Conservation (phyloP, 2,888 invertebrate species). For the Priapulus caudatus region DNA sequence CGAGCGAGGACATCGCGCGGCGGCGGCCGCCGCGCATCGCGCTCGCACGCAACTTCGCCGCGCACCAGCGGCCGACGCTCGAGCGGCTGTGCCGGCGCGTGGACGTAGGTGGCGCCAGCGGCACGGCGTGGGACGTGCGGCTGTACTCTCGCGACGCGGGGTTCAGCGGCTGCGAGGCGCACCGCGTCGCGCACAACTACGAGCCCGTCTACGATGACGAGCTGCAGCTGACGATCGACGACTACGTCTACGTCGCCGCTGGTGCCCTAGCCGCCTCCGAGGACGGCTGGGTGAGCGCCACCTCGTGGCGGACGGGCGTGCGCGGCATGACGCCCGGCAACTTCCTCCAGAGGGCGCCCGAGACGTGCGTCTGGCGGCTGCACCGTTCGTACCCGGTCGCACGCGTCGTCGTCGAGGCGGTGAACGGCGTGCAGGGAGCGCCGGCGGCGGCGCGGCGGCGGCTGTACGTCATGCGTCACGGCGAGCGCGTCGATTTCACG, state of each 20-base stretch:
- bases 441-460: conserved; percentile 21
- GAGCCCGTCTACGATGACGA: conserved; percentile 51
- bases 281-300: conserved; percentile 79
- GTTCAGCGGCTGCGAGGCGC: conserved; percentile 55
- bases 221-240: conserved; percentile 67
- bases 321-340: conserved; percentile 67
- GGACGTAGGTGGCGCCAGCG: conserved; percentile 38
- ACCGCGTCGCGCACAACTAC: conserved; percentile 29
- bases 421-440: neutral
- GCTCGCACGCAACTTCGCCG: conserved; percentile 73
- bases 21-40: conserved; percentile 72
- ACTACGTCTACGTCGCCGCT: conserved; percentile 67
- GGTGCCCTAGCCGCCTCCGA: conserved; percentile 58
- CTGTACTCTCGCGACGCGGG: conserved; percentile 72
- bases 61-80: conserved; percentile 54
- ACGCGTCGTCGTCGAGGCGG: neutral
- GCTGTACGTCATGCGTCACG: conserved; percentile 69
- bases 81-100: conserved; percentile 60
- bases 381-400: conserved; percentile 45
- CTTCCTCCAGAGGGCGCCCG: conserved; percentile 68
- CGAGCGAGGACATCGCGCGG: neutral
- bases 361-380: conserved; percentile 81
- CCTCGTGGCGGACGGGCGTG: conserved; percentile 66
- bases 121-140: conserved; percentile 66
- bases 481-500: conserved; percentile 85